Percentiles rank a stretch among this genome's conserved stretches.
phyloP scores from a whole-genome alignment of 2,113 vertebrate species.

The Desmodus rotundus region DNA sequence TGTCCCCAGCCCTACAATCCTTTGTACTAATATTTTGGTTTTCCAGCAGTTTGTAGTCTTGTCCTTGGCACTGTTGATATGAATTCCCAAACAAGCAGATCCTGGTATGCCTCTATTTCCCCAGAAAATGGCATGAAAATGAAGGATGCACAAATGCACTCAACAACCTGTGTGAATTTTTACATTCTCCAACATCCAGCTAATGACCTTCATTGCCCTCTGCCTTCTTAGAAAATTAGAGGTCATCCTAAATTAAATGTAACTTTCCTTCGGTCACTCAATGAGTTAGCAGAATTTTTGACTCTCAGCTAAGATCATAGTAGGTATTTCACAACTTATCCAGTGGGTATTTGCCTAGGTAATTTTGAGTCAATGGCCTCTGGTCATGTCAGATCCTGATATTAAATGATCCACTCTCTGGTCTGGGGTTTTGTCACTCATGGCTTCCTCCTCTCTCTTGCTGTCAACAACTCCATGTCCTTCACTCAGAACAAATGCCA shows the following conservation, averaged over 20 bases:
- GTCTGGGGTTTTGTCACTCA: not conserved
- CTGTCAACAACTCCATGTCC: not conserved
- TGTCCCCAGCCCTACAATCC: not conserved
- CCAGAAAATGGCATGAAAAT: not conserved
- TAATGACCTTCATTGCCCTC: not conserved
- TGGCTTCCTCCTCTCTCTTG: not conserved
- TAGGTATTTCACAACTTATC: not conserved
- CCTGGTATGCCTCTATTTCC: not conserved
- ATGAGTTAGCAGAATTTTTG: not conserved
- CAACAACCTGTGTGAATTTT: not conserved
- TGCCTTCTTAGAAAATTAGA: not conserved
- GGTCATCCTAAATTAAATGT: not conserved
- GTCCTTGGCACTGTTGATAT: not conserved
- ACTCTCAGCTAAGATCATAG: not conserved
- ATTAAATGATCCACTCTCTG: not conserved
- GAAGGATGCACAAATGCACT: not conserved
- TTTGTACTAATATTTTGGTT: not conserved
- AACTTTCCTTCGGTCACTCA: not conserved
- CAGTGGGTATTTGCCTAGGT: not conserved
- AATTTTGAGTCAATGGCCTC: not conserved
- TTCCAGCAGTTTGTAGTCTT: not conserved
- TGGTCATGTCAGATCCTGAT: not conserved
- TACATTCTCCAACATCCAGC: not conserved
- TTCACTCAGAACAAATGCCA: not conserved
- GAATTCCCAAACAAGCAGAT: not conserved